Base-by-base conservation (phyloP, 2,888 invertebrate species). In the Zeuzera pyrina region DNA sequence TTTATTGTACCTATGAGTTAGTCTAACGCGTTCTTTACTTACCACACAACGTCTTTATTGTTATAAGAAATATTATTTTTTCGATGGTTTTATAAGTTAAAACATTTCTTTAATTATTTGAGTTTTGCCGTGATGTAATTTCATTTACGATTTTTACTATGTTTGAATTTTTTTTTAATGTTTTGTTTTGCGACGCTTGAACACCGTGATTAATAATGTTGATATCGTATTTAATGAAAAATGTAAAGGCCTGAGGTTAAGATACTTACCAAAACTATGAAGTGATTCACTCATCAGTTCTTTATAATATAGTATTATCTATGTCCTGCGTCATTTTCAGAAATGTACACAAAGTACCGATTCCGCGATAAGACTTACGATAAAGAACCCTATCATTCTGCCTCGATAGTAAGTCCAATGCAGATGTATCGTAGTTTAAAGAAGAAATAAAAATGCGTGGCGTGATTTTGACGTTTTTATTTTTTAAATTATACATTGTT, bases 381-480 rank as follows among this genome's bases (percentile, higher is more conserved):
- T 74, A 74, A 67, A 56, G 54, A 55, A 63, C 59, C 62, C 73
- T 78, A 77, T 74, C 78, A 79, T 60, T 74, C 58, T 49, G 52
- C 57, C 57, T 54, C 66, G 64, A 74, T 70, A 62, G 55, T 52
- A 52, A 55, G 53, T 47, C 54, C 56, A 54, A 63, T 41, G 49
- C 52, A 56, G 57, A 58, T 62, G 71, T 55, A 50, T 52, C 38
- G 36, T 37, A 41, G 53, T 39, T 37, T 35, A 45, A 40, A 42
- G 35, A 36, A 50, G 57, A 50, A 44, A 50, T 38, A 53, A 54
- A 61, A 59, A 78, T 77, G 77, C 68, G 62, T 58, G 60, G 64
- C 50, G 45, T 60, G 33, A 36, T 38, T 47, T 50, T 70, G 51
- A 58, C 61, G 38, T 54, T 66, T 51, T 40, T 56, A 38, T 63